These are phyloP conservation scores for Ploceus nigricollis DNA, from an alignment of 2,113 vertebrate species.

Conservation along the genomic window DNA sequence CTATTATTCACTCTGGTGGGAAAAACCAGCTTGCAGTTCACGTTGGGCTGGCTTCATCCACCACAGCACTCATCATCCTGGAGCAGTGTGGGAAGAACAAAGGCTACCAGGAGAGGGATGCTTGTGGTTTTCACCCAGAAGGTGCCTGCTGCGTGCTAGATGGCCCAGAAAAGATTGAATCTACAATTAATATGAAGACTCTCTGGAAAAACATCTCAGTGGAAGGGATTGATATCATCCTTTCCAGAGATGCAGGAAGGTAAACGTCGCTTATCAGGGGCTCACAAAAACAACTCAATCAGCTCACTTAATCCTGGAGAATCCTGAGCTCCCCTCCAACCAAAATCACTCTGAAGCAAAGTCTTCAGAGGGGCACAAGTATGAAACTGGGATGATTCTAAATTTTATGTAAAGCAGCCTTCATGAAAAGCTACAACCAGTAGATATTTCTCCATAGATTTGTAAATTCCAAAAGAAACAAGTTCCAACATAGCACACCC, in stretches of 20 bases:
- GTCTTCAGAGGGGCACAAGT: neutral
- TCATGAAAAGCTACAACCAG: neutral
- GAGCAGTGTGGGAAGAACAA: slow-evolving; percentile 84
- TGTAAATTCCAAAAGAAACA: slow-evolving; percentile 25
- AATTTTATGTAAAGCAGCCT: neutral
- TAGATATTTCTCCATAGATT: slow-evolving; percentile 16
- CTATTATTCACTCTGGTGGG: neutral
- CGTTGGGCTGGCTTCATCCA: slow-evolving; percentile 72
- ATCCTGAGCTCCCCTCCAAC: neutral
- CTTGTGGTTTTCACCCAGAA: slow-evolving; percentile 74
- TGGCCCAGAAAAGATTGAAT: slow-evolving; percentile 78
- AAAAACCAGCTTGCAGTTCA: slow-evolving; percentile 77
- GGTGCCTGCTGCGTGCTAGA: slow-evolving; percentile 72
- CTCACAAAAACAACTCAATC: neutral
- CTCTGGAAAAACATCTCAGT: slow-evolving; percentile 65
- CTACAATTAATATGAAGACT: slow-evolving; percentile 75
- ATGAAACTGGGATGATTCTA: neutral
- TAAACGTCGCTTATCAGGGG: neutral
- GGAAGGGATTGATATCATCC: slow-evolving; percentile 67
- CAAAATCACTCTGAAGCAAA: neutral
- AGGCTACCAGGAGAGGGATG: slow-evolving; percentile 77
- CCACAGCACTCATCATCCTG: slow-evolving; percentile 72
- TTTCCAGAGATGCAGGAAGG: slow-evolving; percentile 86
- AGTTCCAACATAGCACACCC: neutral
- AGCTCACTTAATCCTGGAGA: neutral